Evolutionary conservation across 2,113 vertebrate species (phyloP), one percentile per base, ranked within the genome.

Genomic region (Astatotilapia flaviijosephi): DNA sequence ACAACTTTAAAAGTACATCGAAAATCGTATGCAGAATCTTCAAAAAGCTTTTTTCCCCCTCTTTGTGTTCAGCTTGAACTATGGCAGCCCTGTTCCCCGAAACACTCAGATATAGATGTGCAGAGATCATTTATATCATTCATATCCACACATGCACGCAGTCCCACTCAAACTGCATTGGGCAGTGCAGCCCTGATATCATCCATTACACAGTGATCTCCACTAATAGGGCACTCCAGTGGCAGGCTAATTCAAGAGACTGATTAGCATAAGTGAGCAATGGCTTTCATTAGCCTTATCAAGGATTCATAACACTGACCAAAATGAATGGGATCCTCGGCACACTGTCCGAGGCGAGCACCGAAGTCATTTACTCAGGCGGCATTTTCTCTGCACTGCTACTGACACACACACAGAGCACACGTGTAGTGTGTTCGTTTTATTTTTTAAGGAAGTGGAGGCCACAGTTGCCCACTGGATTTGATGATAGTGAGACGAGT

Each of bases 201-300:
- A 87, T 90, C 90, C 84, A 92, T 92, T 91, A 91, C 35, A 4
- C 73, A 54, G 75, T 82, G 89, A 88, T 87, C 86, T 88, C 80
- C 82, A 58, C 81, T 89, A 90, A 92, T 68, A 91, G 86, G 84
- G 55, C 53, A 53, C 88, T 87, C 70, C 79, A 91, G 83, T 70
- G 37, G 65, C 85, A 85, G 86, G 54, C 86, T 87, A 87, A 91
- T 93, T 91, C 86, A 88, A 89, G 86, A 88, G 45, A 84, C 84
- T 84, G 87, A 93, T 93, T 92, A 92, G 53, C 89, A 92, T 91
- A 91, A 88, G 86, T 92, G 89, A 94, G 93, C 88, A 91, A 91
- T 91, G 83, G 86, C 83, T 49, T 89, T 91, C 91, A 91, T 94
- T 94, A 93, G 88, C 58, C 79, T 89, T 88, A 91, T 91, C 73